Evolutionary conservation across 2,888 invertebrate species (phyloP).

Genomic region (Drosophila aldrichi): DNA sequence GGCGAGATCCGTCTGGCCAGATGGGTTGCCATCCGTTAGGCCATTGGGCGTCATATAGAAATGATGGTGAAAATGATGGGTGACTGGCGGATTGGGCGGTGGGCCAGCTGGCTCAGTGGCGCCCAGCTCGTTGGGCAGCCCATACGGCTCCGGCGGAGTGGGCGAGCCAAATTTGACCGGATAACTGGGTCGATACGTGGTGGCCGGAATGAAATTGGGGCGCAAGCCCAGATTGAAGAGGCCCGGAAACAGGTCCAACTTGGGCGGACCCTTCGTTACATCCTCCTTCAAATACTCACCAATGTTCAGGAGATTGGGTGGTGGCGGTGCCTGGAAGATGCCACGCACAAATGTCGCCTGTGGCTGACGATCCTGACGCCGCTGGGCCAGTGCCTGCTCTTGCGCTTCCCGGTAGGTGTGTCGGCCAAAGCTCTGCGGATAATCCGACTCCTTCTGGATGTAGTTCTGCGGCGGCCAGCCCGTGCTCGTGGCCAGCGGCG

Average conservation of each 20-base stretch:
- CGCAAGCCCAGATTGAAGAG: constrained; percentile 60
- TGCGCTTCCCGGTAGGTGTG: constrained; percentile 57
- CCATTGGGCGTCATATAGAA: constrained; percentile 81
- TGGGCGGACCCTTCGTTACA: constrained; percentile 59
- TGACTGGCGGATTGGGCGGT: constrained; percentile 49
- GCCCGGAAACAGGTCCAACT: constrained; percentile 73
- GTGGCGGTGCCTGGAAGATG: constrained; percentile 67
- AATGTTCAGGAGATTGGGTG: constrained; percentile 80
- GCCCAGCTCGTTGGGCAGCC: constrained; percentile 38
- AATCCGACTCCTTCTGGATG: constrained; percentile 87
- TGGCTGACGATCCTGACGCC: constrained; percentile 66
- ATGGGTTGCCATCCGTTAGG: constrained; percentile 5
- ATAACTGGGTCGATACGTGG: constrained; percentile 83
- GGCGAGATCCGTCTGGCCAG: constrained; percentile 18
- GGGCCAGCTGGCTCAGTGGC: constrained; percentile 1
- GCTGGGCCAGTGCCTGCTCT: constrained; percentile 63
- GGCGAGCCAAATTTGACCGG: constrained; percentile 63
- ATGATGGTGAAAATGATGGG: constrained; percentile 85
- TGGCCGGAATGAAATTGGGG: constrained; percentile 68
- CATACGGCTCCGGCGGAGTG: constrained; percentile 40
- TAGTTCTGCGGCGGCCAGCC: constrained; percentile 85
- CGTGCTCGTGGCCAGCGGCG: constrained; percentile 79
- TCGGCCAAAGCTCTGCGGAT: constrained; percentile 82
- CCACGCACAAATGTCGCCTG: constrained; percentile 77
- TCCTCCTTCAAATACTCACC: constrained; percentile 81